Base-by-base conservation (phyloP, 1,140 invertebrate genomes). In the Drosophila parvula region DNA sequence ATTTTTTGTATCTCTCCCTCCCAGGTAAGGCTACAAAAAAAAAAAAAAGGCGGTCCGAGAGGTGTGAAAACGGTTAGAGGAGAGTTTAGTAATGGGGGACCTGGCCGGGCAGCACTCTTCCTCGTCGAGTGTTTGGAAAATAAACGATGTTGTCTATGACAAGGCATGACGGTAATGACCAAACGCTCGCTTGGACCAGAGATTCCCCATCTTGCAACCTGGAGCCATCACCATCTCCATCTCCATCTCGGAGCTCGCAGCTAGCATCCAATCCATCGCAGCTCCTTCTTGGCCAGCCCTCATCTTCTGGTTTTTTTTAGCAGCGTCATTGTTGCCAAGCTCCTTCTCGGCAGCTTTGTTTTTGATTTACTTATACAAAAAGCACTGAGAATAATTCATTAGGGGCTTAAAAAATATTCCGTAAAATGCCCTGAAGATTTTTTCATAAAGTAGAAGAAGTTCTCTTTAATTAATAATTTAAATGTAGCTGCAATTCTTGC, bases 61-160 rank as follows among this genome's bases (percentile, higher is more conserved):
- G 83, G 83, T 88, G 83, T 86, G 84, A 88, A 88, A 86, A 82
- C 82, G 73, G 69, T 74, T 63, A 41, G 67, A 70, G 57, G 45
- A 40, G 50, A 44, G 55, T 50, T 28, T 48, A 14, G 48, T 16
- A n/a, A 7, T 16, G 28, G 27, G 34, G 43, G 22, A 22, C 1
- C 22, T 22, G 22, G 12, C 36, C 7, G 22, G 40, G 9, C 22
- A 56, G 53, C 28, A 64, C 12, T 9, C 40, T 34, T 60, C 45
- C 41, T 47, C 18, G 32, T 36, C 57, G 69, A 73, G 59, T 67
- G 67, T 50, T 71, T 75, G 73, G 84, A 89, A 88, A 88, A 88
- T 88, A 88, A 88, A 88, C 84, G 84, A 88, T 88, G 83, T 88
- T 88, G 83, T 88, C 83, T 88, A 88, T 88, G 83, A 88, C 83